Evolutionary conservation across 2,888 invertebrate species (phyloP).

Genomic region (Athripsodes cinereus): DNA sequence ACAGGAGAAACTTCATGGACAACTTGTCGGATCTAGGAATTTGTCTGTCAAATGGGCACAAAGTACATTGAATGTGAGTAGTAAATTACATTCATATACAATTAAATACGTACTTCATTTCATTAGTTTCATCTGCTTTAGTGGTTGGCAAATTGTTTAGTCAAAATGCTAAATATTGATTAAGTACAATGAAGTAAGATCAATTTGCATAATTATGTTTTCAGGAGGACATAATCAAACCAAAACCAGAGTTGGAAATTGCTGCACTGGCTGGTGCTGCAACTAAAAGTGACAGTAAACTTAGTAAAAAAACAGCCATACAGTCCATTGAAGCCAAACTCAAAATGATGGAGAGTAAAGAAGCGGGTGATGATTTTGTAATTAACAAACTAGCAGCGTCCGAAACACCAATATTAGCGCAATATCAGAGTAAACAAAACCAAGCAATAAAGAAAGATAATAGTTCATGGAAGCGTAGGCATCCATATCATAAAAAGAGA

Average conservation of each 20-base stretch:
- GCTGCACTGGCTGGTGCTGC: constrained; percentile 66
- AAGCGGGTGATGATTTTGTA: constrained; percentile 65
- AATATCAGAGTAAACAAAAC: constrained; percentile 57
- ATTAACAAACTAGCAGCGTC: constrained; percentile 63
- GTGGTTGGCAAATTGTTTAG: no score
- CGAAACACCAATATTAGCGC: constrained; percentile 61
- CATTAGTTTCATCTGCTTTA: no score
- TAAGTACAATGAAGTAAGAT: constrained; percentile 4
- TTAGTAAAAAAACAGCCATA: constrained; percentile 74
- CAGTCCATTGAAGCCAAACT: constrained; percentile 85
- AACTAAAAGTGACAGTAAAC: constrained; percentile 49
- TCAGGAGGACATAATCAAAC: constrained; percentile 70
- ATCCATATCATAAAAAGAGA: constrained; percentile 49
- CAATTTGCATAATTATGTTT: no score
- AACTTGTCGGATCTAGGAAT: constrained; percentile 64
- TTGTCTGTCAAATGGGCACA: constrained; percentile 80
- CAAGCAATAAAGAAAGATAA: constrained; percentile 37
- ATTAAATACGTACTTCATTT: neutral
- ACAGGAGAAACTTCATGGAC: constrained; percentile 67
- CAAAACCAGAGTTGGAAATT: constrained; percentile 69
- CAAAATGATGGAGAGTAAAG: constrained; percentile 68
- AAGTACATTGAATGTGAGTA: constrained; percentile 59
- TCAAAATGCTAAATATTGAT: neutral
- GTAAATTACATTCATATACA: neutral
- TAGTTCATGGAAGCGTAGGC: constrained; percentile 40